Evolutionary conservation across 2,113 vertebrate species (phyloP), one percentile per base, ranked within the genome.

Genomic region (Scomber scombrus): DNA sequence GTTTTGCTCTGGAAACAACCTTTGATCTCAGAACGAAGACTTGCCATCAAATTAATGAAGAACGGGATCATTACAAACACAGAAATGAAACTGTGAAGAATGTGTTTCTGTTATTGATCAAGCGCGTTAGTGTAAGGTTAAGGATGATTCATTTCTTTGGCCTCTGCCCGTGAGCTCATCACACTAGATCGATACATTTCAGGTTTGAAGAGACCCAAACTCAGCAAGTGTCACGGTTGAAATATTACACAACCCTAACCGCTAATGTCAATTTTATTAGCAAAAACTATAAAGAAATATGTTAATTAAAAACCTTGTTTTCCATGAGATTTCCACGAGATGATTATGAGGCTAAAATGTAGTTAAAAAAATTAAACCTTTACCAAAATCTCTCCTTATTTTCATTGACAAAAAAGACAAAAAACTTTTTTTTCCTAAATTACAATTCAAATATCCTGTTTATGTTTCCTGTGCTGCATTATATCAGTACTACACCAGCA

Each of bases 1-100:
- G 89, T 89, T 92, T 84, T 61, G 50, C 65, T 89, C 87, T 54
- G 49, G 84, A 89, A 90, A 80, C 81, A 89, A 88, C 84, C 89
- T 89, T 85, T 90, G 90, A 91, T 89, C 88, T 80, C 66, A 60
- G 50, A 71, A 60, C 34, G 19, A 72, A 82, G 81, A 65, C 55
- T 54, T 67, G 56, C 76, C 78, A 82, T 79, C 84, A 87, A 71
- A 83, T 75, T 66, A 86, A 88, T 81, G 70, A 80, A 82, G 19
- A 72, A 87, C 29, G 18, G 51, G 46, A 82, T 85, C 54, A 80
- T 85, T 74, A 62, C 57, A 62, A 71, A 78, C 51, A 52, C 74
- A 60, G 47, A 75, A 70, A 88, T 47, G 51, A 85, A 80, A 74
- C 21, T 13, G 49, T 29, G 43, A 58, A 15, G 31, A 60, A 9